phyloP scores from a whole-genome alignment of 1,140 invertebrate species.

The Lutraria rhynchaena region DNA sequence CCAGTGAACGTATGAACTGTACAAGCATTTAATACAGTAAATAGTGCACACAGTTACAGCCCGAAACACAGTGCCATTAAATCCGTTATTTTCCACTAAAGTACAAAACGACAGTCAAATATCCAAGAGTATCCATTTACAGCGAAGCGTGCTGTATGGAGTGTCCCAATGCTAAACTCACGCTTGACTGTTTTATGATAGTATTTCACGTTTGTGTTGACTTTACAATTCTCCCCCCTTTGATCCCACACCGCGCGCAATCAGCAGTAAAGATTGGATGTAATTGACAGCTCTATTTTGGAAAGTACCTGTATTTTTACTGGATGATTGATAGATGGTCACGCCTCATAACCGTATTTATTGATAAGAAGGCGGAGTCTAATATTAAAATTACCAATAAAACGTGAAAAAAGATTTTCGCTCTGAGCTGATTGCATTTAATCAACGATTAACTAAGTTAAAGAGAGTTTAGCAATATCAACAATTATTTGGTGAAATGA shows the following conservation, averaged over 20 bases:
- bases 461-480: no score
- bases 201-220: slow-evolving; percentile 50
- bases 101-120: neutral
- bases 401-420: no score
- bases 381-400: neutral
- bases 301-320: slow-evolving; percentile 41
- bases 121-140: slow-evolving; percentile 27
- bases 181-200: slow-evolving; percentile 40
- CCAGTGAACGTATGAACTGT: no score
- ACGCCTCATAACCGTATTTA: slow-evolving; percentile 38
- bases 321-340: slow-evolving; percentile 52
- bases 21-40: neutral
- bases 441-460: no score
- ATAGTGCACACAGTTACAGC: slow-evolving; percentile 15
- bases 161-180: slow-evolving; percentile 30
- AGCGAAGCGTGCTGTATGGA: neutral
- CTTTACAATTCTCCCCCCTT: slow-evolving; percentile 43
- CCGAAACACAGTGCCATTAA: neutral
- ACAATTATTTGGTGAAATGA: no score
- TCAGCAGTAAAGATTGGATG: slow-evolving; percentile 27
- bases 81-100: slow-evolving; percentile 22
- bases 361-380: slow-evolving; percentile 36
- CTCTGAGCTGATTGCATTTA: no score
- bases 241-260: slow-evolving; percentile 31
- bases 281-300: slow-evolving; percentile 49